These are phyloP conservation scores for Coregonus sp. DNA, from an alignment of 2,797 vertebrate species.

Conservation along the genomic window DNA sequence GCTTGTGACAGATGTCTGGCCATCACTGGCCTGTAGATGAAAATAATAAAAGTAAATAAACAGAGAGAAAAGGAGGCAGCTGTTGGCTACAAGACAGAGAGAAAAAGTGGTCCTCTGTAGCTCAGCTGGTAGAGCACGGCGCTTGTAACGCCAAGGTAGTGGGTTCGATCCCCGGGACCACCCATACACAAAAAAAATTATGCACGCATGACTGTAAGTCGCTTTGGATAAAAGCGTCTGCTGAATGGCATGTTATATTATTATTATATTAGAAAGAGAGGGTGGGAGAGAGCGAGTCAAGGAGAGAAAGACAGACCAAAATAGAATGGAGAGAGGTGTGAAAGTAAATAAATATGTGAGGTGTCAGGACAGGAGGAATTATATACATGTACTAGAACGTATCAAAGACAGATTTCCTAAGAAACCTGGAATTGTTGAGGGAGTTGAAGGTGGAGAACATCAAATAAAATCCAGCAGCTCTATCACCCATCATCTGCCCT, in stretches of 20 bases:
- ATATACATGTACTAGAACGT: background rate
- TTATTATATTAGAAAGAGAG: conserved; percentile 16
- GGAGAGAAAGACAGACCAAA: too few relatives aligned
- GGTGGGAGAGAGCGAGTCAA: background rate
- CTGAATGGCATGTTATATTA: too few relatives aligned
- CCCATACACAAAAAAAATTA: too few relatives aligned
- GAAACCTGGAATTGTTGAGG: background rate
- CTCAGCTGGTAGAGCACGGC: too few relatives aligned
- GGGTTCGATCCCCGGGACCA: too few relatives aligned
- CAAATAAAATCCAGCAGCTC: background rate
- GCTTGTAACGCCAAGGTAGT: too few relatives aligned
- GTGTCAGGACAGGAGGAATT: too few relatives aligned
- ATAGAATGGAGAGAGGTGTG: background rate
- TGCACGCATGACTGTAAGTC: too few relatives aligned
- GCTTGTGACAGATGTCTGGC: conserved; percentile 77
- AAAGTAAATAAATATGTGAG: background rate
- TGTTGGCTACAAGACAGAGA: conserved; percentile 56
- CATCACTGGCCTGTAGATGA: conserved; percentile 70
- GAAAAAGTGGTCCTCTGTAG: too few relatives aligned
- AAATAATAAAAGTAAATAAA: conserved; percentile 73
- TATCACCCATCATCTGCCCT: background rate
- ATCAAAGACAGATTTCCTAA: background rate
- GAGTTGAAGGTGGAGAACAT: background rate
- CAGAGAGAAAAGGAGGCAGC: conserved; percentile 69
- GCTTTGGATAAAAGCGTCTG: too few relatives aligned